phyloP scores from a whole-genome alignment of 1,140 invertebrate species.

The Sinonovacula constricta region DNA sequence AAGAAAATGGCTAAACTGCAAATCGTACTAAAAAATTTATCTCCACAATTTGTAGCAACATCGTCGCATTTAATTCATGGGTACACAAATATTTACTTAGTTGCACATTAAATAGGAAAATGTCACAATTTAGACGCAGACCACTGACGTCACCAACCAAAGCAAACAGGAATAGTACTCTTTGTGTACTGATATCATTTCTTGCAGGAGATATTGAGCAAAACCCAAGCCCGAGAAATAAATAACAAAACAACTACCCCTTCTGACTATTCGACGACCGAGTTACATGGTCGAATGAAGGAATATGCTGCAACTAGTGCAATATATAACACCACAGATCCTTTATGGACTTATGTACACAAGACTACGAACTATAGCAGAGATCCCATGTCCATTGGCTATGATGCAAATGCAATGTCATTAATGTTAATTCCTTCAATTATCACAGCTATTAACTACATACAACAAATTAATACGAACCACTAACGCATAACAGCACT shows the following conservation, averaged over 20 bases:
- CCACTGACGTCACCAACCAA: too few relatives aligned
- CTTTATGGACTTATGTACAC: slow-evolving; percentile 15
- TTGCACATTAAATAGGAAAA: too few relatives aligned
- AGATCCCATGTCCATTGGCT: slow-evolving; percentile 28
- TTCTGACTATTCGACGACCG: neutral
- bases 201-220: slow-evolving; percentile 2
- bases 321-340: slow-evolving; percentile 37
- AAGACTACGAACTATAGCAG: slow-evolving; percentile 22
- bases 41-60: too few relatives aligned
- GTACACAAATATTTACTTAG: too few relatives aligned
- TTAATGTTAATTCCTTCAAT: slow-evolving; percentile 1
- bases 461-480: too few relatives aligned
- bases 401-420: slow-evolving; percentile 26
- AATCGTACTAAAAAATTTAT: too few relatives aligned
- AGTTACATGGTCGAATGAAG: neutral
- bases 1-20: too few relatives aligned
- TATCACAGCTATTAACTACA: slow-evolving; percentile 2
- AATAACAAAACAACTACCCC: neutral
- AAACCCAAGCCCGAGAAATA: slow-evolving; percentile 5
- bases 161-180: too few relatives aligned
- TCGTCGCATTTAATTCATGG: too few relatives aligned
- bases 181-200: neutral
- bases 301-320: slow-evolving; percentile 14
- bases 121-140: too few relatives aligned
- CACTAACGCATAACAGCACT: too few relatives aligned